These are phyloP conservation scores for Alcis repandata DNA, from an alignment of 2,888 invertebrate genomes.

Conservation along the genomic window DNA sequence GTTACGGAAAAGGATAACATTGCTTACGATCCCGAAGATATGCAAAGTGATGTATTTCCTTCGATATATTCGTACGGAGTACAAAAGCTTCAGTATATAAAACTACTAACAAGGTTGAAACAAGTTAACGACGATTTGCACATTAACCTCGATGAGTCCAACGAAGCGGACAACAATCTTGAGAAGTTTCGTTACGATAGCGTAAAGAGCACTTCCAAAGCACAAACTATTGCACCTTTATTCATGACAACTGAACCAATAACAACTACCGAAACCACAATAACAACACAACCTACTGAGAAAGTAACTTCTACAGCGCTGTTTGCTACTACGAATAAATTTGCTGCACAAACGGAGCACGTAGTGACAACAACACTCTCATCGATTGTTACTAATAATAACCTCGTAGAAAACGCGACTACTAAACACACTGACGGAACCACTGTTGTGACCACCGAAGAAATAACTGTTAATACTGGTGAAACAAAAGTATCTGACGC, in stretches of 20 bases:
- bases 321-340: constrained; percentile 58
- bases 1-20: constrained; percentile 53
- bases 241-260: constrained; percentile 47
- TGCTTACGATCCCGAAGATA: constrained; percentile 76
- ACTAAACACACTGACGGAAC: constrained; percentile 50
- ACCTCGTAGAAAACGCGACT: constrained; percentile 53
- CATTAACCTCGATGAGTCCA: constrained; percentile 71
- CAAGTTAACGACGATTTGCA: constrained; percentile 75
- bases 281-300: constrained; percentile 55
- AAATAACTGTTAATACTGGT: constrained; percentile 62
- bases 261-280: constrained; percentile 47
- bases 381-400: constrained; percentile 63
- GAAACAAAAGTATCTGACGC: constrained; percentile 70
- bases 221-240: constrained; percentile 45
- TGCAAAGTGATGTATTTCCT: constrained; percentile 79
- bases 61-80: constrained; percentile 77
- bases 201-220: constrained; percentile 50
- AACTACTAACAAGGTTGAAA: constrained; percentile 71
- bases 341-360: constrained; percentile 65
- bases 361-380: constrained; percentile 59
- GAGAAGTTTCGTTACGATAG: constrained; percentile 72
- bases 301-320: constrained; percentile 37
- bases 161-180: constrained; percentile 60
- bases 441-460: constrained; percentile 46
- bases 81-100: constrained; percentile 76